phyloP scores from a whole-genome alignment of 2,888 invertebrate species.

The Sialis lutaria region DNA sequence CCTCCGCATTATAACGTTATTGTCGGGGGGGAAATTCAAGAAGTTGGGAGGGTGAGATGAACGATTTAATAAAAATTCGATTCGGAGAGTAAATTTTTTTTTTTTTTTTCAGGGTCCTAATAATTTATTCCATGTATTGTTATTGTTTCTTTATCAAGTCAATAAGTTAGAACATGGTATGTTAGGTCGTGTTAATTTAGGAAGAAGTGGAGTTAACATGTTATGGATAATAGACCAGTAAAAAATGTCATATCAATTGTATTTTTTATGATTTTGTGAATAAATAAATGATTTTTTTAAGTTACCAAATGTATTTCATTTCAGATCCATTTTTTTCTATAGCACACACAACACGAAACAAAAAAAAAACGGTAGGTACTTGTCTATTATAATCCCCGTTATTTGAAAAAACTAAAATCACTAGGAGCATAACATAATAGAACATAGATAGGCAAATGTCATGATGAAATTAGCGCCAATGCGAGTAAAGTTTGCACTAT shows the following conservation, averaged over 20 bases:
- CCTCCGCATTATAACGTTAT: constrained; percentile 58
- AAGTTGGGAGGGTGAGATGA: constrained; percentile 42
- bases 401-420: too few relatives aligned
- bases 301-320: too few relatives aligned
- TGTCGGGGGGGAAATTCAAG: constrained; percentile 44
- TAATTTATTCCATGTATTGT: constrained; percentile 72
- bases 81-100: background rate
- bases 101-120: constrained; percentile 51
- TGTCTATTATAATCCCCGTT: too few relatives aligned
- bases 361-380: too few relatives aligned
- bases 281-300: too few relatives aligned
- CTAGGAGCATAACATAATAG: too few relatives aligned
- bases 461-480: too few relatives aligned
- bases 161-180: constrained; percentile 55
- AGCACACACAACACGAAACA: too few relatives aligned
- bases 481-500: too few relatives aligned
- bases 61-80: background rate
- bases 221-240: constrained; percentile 55
- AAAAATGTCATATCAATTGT: background rate
- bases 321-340: too few relatives aligned
- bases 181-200: constrained; percentile 60
- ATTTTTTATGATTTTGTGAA: background rate
- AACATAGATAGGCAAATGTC: too few relatives aligned
- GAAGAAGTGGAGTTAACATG: constrained; percentile 68
- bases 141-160: constrained; percentile 64